Percentiles rank a stretch among this genome's conserved stretches.
Evolutionary conservation across 1,140 invertebrate species (phyloP).

Genomic region (Drosophila repletoides): DNA sequence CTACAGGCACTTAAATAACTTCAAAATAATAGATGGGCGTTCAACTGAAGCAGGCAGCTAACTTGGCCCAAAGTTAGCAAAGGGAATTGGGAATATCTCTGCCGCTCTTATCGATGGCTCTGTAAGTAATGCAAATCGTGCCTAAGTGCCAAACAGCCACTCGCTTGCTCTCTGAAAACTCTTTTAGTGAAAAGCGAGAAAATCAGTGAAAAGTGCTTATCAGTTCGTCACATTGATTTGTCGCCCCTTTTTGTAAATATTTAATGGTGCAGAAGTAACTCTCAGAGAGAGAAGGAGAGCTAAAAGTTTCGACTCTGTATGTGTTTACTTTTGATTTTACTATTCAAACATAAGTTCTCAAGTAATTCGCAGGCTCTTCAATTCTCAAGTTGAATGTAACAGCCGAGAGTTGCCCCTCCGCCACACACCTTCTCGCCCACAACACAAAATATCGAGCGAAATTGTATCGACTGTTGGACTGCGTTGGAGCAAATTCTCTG

Average conservation of each 20-base stretch:
- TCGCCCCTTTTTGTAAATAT: constrained; percentile 66
- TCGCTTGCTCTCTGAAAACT: no score
- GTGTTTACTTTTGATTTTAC: no score
- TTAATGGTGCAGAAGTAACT: constrained; percentile 73
- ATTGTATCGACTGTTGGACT: no score
- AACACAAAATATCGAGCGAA: no score
- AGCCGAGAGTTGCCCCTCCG: no score
- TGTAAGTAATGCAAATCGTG: constrained; percentile 71
- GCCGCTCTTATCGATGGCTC: constrained; percentile 22
- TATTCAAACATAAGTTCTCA: no score
- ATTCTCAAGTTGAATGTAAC: no score
- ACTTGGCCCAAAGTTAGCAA: constrained; percentile 18
- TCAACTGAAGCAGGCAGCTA: constrained; percentile 35
- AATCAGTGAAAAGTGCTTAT: constrained; percentile 59
- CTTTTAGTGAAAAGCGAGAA: constrained; percentile 63
- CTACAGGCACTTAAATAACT: constrained; percentile 77
- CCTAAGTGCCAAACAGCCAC: constrained; percentile 54
- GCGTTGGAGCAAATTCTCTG: no score
- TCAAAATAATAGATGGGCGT: constrained; percentile 72
- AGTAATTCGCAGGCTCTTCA: no score
- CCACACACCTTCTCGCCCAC: no score
- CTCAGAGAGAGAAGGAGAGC: no score
- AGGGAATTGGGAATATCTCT: neutral
- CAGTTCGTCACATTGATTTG: constrained; percentile 70
- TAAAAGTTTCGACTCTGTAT: no score